Base-by-base conservation (phyloP, 2,797 vertebrate species). In the Paramormyrops hopkinsi region DNA sequence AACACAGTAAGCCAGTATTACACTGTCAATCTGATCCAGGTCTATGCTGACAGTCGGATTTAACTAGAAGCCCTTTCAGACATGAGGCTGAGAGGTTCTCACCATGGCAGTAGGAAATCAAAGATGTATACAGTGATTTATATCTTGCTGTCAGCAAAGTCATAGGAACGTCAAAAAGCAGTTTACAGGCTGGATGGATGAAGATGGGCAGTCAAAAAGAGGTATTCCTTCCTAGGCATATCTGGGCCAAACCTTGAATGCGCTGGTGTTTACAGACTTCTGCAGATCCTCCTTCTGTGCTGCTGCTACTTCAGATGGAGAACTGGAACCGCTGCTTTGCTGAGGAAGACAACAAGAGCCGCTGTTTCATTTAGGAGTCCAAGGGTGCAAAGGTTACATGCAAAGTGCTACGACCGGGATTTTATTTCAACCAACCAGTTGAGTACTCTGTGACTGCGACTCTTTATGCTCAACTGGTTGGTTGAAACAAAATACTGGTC, bases 241-340 rank as follows among this genome's bases (percentile, higher is more conserved):
- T 9, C 41, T 50, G 1, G 1, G 19, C 6, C 48, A 29, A 46
- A 93, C 93, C 92, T 92, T 90, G 87, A 91, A 89, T 41, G 90
- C 92, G 54, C 88, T 79, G 12, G 89, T 91, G 86, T 87, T 89
- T 48, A 90, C 90, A 73, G 90, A 90, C 2, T 88, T 17, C 37
- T 53, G 89, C 12, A 90, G 90, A 65, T 92, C 93, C 7, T 93
- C 91, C 89, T 91, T 91, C 59, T 91, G 91, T 88, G 91, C 90
- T 88, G 91, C 91, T 0, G 91, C 91, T 56, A 92, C 91, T 88
- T 93, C 92, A 69, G 91, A 91, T 86, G 92, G 90, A 9, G 91
- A 92, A 2, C 91, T 92, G 0, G 92, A 93, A 79, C 91, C 91
- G 11, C 91, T 91, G 91, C 91, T 92, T 79, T 92, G 91, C 93